phyloP scores from a whole-genome alignment of 2,888 invertebrate genomes.

The Andrena haemorrhoa region DNA sequence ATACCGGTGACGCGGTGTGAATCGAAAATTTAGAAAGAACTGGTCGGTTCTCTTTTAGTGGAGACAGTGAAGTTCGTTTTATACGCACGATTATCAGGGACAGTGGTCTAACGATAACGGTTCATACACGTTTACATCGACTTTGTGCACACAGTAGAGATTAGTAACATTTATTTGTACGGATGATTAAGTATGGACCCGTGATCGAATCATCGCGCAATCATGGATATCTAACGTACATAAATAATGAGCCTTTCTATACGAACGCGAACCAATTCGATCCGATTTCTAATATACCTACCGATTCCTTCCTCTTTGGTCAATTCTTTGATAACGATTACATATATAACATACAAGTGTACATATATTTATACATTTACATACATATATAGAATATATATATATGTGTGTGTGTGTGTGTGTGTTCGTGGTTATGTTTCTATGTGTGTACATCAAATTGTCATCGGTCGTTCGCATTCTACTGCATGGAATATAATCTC shows the following conservation, averaged over 20 bases:
- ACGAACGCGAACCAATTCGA: conserved; percentile 10
- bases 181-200: conserved; percentile 75
- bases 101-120: conserved; percentile 30
- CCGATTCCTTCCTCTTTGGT: conserved; percentile 34
- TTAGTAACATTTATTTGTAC: conserved; percentile 50
- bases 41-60: too few relatives aligned
- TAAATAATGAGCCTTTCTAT: conserved; percentile 11
- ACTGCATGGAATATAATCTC: conserved; percentile 19
- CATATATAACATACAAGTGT: conserved; percentile 21
- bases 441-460: conserved; percentile 28
- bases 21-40: too few relatives aligned
- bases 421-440: too few relatives aligned
- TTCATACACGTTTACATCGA: conserved; percentile 44
- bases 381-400: conserved; percentile 38
- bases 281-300: conserved; percentile 7
- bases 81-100: neutral
- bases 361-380: conserved; percentile 47
- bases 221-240: conserved; percentile 59
- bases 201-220: conserved; percentile 76
- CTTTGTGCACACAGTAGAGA: conserved; percentile 48
- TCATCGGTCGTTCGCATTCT: conserved; percentile 26
- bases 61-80: too few relatives aligned
- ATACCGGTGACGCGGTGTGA: neutral
- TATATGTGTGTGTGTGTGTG: neutral
- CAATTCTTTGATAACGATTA: conserved; percentile 39